Base-by-base conservation (phyloP, 2,113 vertebrate genomes). In the Hippocampus mohnikei region DNA sequence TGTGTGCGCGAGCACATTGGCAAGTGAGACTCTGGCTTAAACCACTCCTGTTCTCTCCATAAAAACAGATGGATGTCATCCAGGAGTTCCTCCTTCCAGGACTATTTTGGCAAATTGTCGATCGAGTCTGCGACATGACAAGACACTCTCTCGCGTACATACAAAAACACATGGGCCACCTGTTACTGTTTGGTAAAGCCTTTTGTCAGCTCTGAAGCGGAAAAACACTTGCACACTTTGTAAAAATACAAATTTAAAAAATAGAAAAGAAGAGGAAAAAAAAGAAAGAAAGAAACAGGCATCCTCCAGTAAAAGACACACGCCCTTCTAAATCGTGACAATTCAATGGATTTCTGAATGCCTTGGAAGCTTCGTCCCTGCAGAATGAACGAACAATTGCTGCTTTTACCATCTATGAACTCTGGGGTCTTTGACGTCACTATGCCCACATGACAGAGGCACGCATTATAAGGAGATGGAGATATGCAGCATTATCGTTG, bases 41-140 rank as follows among this genome's bases (percentile, higher is more conserved):
- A 86, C 70, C 56, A 78, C 70, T 81, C 55, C 41, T 76, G 50
- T 62, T 79, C 65, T 71, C 64, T 77, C 33, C 60, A 86, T 82
- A 75, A 88, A 84, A 86, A 81, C 72, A 84, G 73, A 89, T 73
- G 74, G 80, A 81, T 25, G 63, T 81, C 69, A 76, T 79, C 59
- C 77, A 84, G 87, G 86, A 90, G 88, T 87, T 91, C 81, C 79
- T 85, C 78, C 82, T 88, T 85, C 72, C 62, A 79, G 68, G 70
- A 81, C 79, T 82, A 80, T 81, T 83, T 56, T 82, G 71, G 68
- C 70, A 76, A 37, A 37, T 37, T 69, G 62, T 18, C n/a, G n/a
- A 37, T 44, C 60, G 20, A 62, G 60, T 62, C 18, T n/a, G 37
- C 59, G 55, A 66, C 56, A 74, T 74, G 67, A 84, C 66, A 72